Base-by-base conservation (phyloP, 1,140 invertebrate species). In the Zaprionus gabonicus region DNA sequence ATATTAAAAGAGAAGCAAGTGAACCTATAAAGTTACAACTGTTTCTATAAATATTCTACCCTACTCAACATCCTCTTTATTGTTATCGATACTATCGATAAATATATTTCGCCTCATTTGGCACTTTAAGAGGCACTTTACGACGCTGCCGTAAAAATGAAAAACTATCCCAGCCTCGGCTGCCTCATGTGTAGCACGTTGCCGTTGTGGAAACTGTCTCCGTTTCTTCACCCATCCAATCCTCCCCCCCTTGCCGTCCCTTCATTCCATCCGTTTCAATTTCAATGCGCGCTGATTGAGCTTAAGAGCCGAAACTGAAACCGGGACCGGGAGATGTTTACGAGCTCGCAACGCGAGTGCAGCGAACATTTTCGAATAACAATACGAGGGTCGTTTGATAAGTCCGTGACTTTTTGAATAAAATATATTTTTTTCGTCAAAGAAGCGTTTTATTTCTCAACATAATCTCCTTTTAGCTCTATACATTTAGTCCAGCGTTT, bases 281-380 rank as follows among this genome's bases (percentile, higher is more conserved):
- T 76, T 71, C 68, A 71, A 76, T 71, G 60, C 55, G 58, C 60
- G 73, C 68, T 71, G 73, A 76, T 76, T 76, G 73, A 76, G 73
- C 58, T 67, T 46, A 60, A 76, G 73, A 71, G 55, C 36, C 46
- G 38, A 76, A 76, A 76, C 74, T 60, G 74, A 76, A 71, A 72
- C 56, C 58, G 57, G 65, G 36, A 36, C 55, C 55, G 41, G 53
- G 56, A 71, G 65, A 76, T 71, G 36, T 71, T 76, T 76, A 76
- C 49, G 73, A 76, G 67, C 53, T 68, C 23, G 13, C 36, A 38
- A 34, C 27, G 71, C 60, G 59, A 64, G 72, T 71, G 73, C 73
- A 66, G 56, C 62, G 41, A 77, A 59, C 55, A 67, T 70, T 69
- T 74, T 75, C 72, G 67, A 70, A 75, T 64, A 76, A 76, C 70